These are phyloP conservation scores for Melanostoma scalare DNA, from an alignment of 2,888 invertebrate genomes.

Conservation along the genomic window DNA sequence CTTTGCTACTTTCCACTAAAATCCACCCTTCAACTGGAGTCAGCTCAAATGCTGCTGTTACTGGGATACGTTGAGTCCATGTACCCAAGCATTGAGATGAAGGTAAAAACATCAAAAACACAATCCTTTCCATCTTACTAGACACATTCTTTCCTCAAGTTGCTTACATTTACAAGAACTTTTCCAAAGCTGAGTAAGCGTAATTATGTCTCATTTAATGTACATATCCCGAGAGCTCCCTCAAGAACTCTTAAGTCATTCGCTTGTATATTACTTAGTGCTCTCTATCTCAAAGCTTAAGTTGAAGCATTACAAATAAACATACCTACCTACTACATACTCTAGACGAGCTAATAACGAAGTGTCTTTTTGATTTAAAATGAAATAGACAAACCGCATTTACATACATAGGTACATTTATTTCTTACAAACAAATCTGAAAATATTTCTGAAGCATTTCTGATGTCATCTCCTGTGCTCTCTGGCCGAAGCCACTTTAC, in stretches of 20 bases:
- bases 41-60: too few relatives aligned
- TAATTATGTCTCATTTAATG: constrained; percentile 60
- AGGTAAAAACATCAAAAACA: constrained; percentile 4
- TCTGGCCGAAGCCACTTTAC: constrained; percentile 57
- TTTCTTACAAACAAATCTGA: constrained; percentile 48
- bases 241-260: constrained; percentile 36
- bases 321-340: constrained; percentile 14
- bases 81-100: not conserved
- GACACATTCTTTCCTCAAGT: constrained; percentile 18
- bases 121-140: constrained; percentile 10
- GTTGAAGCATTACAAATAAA: constrained; percentile 19
- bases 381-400: not conserved
- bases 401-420: too few relatives aligned
- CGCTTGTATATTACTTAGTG: constrained; percentile 15
- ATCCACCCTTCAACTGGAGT: too few relatives aligned
- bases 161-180: constrained; percentile 32
- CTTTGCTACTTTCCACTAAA: too few relatives aligned
- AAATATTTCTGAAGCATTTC: constrained; percentile 63
- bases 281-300: constrained; percentile 31
- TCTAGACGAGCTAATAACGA: constrained; percentile 30
- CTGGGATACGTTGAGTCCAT: too few relatives aligned
- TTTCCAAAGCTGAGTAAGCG: constrained; percentile 55
- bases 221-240: constrained; percentile 35
- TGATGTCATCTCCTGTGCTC: constrained; percentile 57
- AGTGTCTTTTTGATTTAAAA: constrained; percentile 26